Evolutionary conservation across 2,888 invertebrate genomes (phyloP).

Genomic region (Alentia gelatinosa): DNA sequence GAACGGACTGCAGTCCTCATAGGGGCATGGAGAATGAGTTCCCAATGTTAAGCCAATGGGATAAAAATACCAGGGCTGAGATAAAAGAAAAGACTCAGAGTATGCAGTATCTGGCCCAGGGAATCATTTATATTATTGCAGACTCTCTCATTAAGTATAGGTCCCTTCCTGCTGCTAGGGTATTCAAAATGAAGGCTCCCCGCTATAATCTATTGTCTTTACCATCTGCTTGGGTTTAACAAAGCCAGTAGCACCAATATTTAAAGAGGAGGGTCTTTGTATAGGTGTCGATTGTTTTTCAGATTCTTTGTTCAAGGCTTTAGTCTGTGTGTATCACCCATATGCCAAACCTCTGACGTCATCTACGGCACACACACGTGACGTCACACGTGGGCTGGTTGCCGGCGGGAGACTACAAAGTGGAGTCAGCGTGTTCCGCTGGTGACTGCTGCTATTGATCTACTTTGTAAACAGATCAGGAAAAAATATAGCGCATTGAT

Average conservation of each 20-base stretch:
- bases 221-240: too few species aligned
- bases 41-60: too few species aligned
- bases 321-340: neutral
- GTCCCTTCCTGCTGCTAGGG: too few species aligned
- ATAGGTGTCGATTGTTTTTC: neutral
- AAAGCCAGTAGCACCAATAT: neutral
- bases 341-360: neutral
- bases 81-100: too few species aligned
- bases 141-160: too few species aligned
- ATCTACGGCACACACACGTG: neutral
- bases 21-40: too few species aligned
- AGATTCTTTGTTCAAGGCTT: neutral
- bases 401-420: neutral
- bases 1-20: too few species aligned
- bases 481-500: neutral
- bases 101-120: too few species aligned
- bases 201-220: too few species aligned
- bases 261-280: neutral
- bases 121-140: too few species aligned
- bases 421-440: neutral
- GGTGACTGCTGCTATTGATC: neutral
- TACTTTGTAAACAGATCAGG: neutral
- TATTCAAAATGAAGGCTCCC: too few species aligned
- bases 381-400: neutral
- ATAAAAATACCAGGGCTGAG: too few species aligned